Conservation (phyloP, 2,113 vertebrate species). For the Hepsetus odoe region DNA sequence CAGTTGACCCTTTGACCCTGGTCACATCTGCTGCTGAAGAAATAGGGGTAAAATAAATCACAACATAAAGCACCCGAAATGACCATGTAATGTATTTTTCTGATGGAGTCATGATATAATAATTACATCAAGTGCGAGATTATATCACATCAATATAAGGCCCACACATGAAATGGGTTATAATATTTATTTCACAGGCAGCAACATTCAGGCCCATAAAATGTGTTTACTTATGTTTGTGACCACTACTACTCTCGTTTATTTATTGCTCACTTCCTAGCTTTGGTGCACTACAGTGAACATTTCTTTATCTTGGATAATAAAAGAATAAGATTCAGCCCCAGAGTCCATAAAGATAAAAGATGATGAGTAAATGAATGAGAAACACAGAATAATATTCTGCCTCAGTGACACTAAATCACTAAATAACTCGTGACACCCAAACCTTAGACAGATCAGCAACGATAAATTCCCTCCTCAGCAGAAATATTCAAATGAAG, state of each 20-base stretch:
- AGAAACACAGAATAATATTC: neutral
- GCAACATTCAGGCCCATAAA: neutral
- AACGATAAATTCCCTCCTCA: neutral
- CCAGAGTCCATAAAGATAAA: neutral
- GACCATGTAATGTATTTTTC: constrained; percentile 22
- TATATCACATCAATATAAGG: neutral
- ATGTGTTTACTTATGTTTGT: neutral
- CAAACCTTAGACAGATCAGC: neutral
- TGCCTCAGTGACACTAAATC: neutral
- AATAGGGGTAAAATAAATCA: constrained; percentile 41
- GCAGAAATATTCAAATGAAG: neutral
- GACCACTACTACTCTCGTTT: neutral
- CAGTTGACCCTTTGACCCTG: constrained; percentile 47
- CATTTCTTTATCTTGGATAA: neutral
- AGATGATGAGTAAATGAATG: neutral
- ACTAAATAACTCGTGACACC: neutral
- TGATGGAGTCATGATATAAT: constrained; percentile 1
- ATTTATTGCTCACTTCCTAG: neutral
- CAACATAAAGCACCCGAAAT: constrained; percentile 20
- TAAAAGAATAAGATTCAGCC: neutral
- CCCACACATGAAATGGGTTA: neutral
- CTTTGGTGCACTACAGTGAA: neutral
- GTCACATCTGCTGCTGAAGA: constrained; percentile 43
- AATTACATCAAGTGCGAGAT: constrained; percentile 12
- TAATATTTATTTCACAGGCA: neutral